These are phyloP conservation scores for Pyrrhosoma nymphula DNA, from an alignment of 2,888 invertebrate species.

Conservation along the genomic window DNA sequence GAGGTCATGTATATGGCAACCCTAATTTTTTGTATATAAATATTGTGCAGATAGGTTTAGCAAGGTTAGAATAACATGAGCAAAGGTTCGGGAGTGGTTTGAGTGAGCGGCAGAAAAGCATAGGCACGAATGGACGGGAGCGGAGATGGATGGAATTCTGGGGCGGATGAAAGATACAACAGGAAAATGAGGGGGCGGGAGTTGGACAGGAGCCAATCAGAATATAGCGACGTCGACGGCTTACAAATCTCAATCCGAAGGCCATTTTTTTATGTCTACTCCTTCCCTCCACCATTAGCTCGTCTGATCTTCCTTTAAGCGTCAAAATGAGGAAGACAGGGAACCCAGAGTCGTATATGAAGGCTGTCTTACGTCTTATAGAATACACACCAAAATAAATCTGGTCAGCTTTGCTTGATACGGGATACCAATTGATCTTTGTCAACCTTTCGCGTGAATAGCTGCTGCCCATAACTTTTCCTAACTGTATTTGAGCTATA, in stretches of 20 bases:
- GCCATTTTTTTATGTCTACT: background rate
- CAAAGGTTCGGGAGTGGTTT: background rate
- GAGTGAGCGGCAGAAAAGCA: background rate
- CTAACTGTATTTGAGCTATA: too few species aligned
- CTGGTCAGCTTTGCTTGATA: too few species aligned
- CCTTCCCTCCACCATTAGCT: background rate
- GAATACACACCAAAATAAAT: too few species aligned
- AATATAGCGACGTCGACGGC: conserved; percentile 32
- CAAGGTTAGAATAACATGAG: too few species aligned
- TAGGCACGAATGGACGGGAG: background rate
- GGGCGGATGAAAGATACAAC: background rate
- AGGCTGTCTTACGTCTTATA: background rate
- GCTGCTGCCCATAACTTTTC: too few species aligned
- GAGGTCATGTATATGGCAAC: too few species aligned
- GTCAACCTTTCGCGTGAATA: too few species aligned
- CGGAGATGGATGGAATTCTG: background rate
- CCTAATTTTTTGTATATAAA: too few species aligned
- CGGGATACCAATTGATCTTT: too few species aligned
- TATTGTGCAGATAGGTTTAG: too few species aligned
- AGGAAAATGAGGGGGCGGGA: background rate
- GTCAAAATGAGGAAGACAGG: background rate
- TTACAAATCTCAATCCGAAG: conserved; percentile 36
- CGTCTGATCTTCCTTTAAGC: background rate
- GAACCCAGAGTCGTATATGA: background rate
- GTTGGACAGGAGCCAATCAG: conserved; percentile 54